These are phyloP conservation scores for Pipa parva DNA, from an alignment of 2,113 vertebrate species.

Conservation along the genomic window DNA sequence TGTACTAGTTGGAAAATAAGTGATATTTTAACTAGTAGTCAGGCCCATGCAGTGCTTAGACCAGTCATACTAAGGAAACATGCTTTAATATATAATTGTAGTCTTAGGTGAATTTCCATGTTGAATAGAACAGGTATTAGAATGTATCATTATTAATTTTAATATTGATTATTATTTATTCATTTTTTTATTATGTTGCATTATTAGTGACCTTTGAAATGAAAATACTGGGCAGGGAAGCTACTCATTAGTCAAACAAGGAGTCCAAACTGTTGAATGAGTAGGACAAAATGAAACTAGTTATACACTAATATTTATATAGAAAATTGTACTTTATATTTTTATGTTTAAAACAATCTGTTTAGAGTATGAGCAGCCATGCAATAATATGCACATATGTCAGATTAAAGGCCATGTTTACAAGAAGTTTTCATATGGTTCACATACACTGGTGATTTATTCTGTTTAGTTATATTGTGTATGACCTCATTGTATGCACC, in stretches of 20 bases:
- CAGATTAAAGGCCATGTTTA: constrained; percentile 11
- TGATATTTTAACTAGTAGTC: too few relatives aligned
- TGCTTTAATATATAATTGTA: neutral
- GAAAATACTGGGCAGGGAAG: too few relatives aligned
- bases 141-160: too few relatives aligned
- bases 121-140: neutral
- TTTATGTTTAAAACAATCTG: neutral
- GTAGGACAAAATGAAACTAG: too few relatives aligned
- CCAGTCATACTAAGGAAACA: neutral
- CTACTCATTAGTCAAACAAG: too few relatives aligned
- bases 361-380: constrained; percentile 22
- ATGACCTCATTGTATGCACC: constrained; percentile 28
- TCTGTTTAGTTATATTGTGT: constrained; percentile 6
- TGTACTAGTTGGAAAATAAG: too few relatives aligned
- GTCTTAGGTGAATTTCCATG: neutral
- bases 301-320: too few relatives aligned
- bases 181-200: too few relatives aligned
- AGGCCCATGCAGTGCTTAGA: neutral
- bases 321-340: too few relatives aligned
- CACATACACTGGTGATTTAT: constrained; percentile 35
- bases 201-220: too few relatives aligned
- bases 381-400: constrained; percentile 16
- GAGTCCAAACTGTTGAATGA: too few relatives aligned
- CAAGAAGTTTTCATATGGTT: constrained; percentile 20
- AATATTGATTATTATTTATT: too few relatives aligned